Evolutionary conservation across 2,888 invertebrate genomes (phyloP), one percentile per base, ranked within the genome.

Genomic region (Pyrrhia umbra): DNA sequence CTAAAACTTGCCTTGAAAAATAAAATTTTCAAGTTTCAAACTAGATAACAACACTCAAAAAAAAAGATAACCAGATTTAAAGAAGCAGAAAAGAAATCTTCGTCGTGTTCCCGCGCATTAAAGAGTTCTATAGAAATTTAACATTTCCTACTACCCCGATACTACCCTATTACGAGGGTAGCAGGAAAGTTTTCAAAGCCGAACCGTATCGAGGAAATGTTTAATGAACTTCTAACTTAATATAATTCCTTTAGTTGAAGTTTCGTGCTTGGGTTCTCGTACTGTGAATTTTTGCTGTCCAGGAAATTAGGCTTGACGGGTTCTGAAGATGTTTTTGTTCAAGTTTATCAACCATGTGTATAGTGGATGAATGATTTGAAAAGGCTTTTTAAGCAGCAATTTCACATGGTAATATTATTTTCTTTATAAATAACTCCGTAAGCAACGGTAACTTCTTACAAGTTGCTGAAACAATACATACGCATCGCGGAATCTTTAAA

Each of bases 151-250:
- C 60, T 57, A 56, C 60, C 57, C 58, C 55, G 37, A 54, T 68
- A 73, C 56, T 68, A 77, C 60, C 65, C 55, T 77, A 69, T 74
- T 78, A 68, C 61, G 68, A 60, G 65, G 60, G 59, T 50, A 62
- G 49, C 66, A 72, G 27, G 43, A 77, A 79, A 77, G 39, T 77
- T 79, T 71, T 52, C 43, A 59, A 68, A 79, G 71, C 55, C 42
- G 60, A 78, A 56, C 61, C 56, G 67, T 76, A 76, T 69, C 67
- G 68, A 73, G 65, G 77, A 69, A 78, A 79, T 73, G 69, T 78
- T 79, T 76, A 78, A 76, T 79, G 80, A 76, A 69, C 67, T 76
- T 63, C 64, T 69, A 76, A 78, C 68, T 79, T 79, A 62, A 79
- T 65, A 76, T 67, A 68, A 67, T 68, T 79, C 55, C 72, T 66